These are phyloP conservation scores for Thryonomys swinderianus DNA, from an alignment of 2,113 vertebrate species.

Conservation along the genomic window DNA sequence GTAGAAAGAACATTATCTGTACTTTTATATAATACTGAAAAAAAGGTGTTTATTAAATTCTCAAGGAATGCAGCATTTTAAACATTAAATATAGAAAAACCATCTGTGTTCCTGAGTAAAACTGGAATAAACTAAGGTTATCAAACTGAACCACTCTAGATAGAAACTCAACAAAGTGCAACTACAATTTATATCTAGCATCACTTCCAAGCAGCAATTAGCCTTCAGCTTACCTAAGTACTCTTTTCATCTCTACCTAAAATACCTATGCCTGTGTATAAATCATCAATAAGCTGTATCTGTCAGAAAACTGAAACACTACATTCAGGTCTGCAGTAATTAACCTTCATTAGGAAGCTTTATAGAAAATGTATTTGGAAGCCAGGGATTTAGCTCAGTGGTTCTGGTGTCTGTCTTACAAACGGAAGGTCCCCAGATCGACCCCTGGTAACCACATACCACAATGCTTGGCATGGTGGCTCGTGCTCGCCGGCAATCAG, in stretches of 20 bases:
- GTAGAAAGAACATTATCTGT: conserved; percentile 31
- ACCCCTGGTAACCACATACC: too few species aligned
- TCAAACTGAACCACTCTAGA: background rate
- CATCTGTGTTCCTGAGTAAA: conserved; percentile 39
- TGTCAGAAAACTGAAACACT: background rate
- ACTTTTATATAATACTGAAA: conserved; percentile 3
- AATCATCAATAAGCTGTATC: background rate
- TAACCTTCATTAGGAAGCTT: conserved; percentile 1
- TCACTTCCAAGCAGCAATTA: conserved; percentile 23
- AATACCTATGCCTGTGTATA: background rate
- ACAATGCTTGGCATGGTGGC: too few species aligned
- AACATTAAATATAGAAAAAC: background rate
- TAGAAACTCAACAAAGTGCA: background rate
- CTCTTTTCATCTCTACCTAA: conserved; percentile 12
- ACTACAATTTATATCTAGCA: conserved; percentile 19
- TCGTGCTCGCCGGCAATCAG: too few species aligned
- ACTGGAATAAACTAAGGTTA: background rate
- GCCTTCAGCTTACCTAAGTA: background rate
- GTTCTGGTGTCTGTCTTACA: too few species aligned
- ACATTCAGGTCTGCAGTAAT: background rate
- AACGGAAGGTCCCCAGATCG: too few species aligned
- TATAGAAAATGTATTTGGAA: too few species aligned
- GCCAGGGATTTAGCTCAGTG: too few species aligned
- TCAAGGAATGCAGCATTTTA: background rate
- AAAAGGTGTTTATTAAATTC: conserved; percentile 16